Evolutionary conservation across 1,140 invertebrate species (phyloP), one percentile per base, ranked within the genome.

Genomic region (Habropoda laboriosa): DNA sequence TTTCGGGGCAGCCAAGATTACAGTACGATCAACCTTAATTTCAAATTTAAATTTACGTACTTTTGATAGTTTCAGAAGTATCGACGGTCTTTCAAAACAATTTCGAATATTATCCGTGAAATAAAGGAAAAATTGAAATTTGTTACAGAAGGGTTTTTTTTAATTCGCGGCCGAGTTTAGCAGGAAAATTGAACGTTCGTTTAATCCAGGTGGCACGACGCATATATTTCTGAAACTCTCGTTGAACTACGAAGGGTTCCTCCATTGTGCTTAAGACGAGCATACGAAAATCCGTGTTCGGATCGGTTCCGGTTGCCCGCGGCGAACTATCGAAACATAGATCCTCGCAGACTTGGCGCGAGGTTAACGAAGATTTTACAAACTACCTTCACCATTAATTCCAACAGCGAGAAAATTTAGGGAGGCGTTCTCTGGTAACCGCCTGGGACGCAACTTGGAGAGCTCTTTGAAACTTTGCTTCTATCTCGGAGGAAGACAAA

Each of bases 401-500:
- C 55, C 83, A 53, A 61, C 81, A 67, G 82, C 81, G 82, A 81
- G 89, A 87, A 90, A 90, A 91, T 91, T 90, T 91, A 91, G 87
- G 67, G 83, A 79, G 88, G 80, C 83, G 84, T 82, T 86, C 83
- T 75, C 70, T 30, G 66, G 81, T 73, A 85, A 81, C 83, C 88
- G 86, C 88, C 64, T 66, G 83, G 87, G 89, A 90, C 82, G 79
- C 89, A 88, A 90, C 88, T 90, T 88, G 82, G 82, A 61, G 68
- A 74, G 87, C 86, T 90, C 90, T 90, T 90, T 89, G 90, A 88
- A 91, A 91, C 86, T 91, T 91, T 89, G 86, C 74, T 85, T 89
- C 90, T 90, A 90, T 90, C 89, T 89, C 83, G 83, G 90, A 90
- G 89, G 83, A 90, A 91, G 90, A 91, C 90, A 91, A 91, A 91